Base-by-base conservation (phyloP, 35 echinoderm and acorn worm species). In the Hemicentrotus pulcherrimus region DNA sequence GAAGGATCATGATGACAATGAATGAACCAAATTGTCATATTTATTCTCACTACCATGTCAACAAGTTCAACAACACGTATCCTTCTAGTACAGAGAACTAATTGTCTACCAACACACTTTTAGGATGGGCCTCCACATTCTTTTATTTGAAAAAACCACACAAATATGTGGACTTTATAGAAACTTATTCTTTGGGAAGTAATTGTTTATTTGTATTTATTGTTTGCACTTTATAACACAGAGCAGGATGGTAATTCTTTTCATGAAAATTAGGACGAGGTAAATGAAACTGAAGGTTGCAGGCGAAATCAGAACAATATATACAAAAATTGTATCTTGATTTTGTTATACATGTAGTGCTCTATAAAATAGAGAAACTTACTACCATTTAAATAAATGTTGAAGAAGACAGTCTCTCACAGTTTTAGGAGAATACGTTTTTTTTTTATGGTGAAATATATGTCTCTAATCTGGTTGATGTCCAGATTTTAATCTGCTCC, bases 201-300 rank as follows among this genome's bases (percentile, higher is more conserved):
- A 78, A 78, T 78, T 78, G 65, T 78, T 78, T 78, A 78, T 78
- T 78, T 78, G 65, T 78, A 78, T 78, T 78, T 78, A 78, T n/a
- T 78, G 19, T 78, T 78, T 78, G 19, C 65, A 78, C 65, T 78
- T 78, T n/a, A 55, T 55, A 55, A 15, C 50, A 0, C 50, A 78
- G 65, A 78, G 65, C 65, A 28, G 65, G 65, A n/a, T 28, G 19
- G 65, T 78, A 78, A 28, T 78, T 78, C 22, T 78, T n/a, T 78
- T 78, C 5, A 78, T 78, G 1, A 78, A 78, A 78, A 78, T 78
- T 4, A 78, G 65, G 65, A n/a, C 65, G n/a, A 78, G 65, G 65
- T 18, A 78, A 78, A 22, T 78, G 65, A 78, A n/a, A n/a, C 19
- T 78, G 65, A 78, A 22, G 65, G 50, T 78, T 28, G 18, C n/a